These are phyloP conservation scores for Oophaga pumilio DNA, from an alignment of 2,113 vertebrate genomes.

Conservation along the genomic window DNA sequence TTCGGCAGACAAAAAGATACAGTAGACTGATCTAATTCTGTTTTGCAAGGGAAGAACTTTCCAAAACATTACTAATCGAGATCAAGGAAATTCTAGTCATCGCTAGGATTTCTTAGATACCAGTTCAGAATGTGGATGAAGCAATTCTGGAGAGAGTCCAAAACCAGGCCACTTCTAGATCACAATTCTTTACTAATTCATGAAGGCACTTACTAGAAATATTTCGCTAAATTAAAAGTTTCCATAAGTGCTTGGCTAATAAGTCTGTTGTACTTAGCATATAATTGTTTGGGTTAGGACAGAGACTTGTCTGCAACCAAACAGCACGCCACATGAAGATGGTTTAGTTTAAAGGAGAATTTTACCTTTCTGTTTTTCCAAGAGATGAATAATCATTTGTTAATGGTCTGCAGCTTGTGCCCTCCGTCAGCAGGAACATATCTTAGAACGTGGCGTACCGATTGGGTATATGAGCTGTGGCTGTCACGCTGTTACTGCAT, in stretches of 20 bases:
- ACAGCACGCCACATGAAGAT: neutral
- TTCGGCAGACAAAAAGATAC: too few species aligned
- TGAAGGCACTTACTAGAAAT: slow-evolving; percentile 34
- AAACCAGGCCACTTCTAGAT: neutral
- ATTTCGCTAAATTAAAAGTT: slow-evolving; percentile 23
- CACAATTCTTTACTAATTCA: slow-evolving; percentile 25
- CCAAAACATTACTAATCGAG: neutral
- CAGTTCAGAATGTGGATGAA: neutral
- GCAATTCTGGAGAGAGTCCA: neutral
- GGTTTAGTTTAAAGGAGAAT: neutral
- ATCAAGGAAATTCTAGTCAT: neutral
- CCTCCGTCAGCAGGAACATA: too few species aligned
- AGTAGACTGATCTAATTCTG: too few species aligned
- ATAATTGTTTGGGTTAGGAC: neutral
- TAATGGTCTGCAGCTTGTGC: neutral
- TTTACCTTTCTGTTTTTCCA: neutral
- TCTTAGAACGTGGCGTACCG: too few species aligned
- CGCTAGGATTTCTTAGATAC: neutral
- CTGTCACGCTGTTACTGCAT: too few species aligned
- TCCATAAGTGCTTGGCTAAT: slow-evolving; percentile 1
- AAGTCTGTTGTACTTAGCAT: neutral
- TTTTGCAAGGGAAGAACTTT: too few species aligned
- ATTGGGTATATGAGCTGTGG: too few species aligned
- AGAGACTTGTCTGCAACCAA: neutral
- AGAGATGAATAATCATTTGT: too few species aligned